phyloP scores from a whole-genome alignment of 1,140 invertebrate species.

The Amyelois transitella region DNA sequence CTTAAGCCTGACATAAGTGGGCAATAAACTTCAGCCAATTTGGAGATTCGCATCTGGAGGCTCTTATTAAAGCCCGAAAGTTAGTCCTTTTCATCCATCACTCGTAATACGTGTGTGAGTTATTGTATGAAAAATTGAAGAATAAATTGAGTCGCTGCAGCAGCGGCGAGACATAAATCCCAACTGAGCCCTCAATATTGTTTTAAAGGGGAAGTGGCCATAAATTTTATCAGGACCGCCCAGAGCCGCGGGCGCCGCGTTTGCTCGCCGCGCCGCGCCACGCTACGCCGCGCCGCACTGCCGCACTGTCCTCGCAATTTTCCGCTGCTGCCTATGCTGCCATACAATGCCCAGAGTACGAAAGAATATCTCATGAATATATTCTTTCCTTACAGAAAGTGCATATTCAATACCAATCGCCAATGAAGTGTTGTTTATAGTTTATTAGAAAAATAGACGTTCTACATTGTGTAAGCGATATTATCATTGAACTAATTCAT shows the following conservation, averaged over 20 bases:
- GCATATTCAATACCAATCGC: too few species aligned
- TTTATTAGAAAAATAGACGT: too few species aligned
- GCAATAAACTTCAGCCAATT: constrained; percentile 74
- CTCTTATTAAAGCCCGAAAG: constrained; percentile 74
- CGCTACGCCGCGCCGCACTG: constrained; percentile 20
- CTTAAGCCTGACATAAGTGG: constrained; percentile 74
- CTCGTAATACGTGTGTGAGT: constrained; percentile 74
- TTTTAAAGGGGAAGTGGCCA: constrained; percentile 75
- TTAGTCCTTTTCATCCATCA: constrained; percentile 75
- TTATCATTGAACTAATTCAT: too few species aligned
- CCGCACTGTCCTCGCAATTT: constrained; percentile 56
- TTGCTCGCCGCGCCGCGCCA: constrained; percentile 26
- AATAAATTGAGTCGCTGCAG: constrained; percentile 74
- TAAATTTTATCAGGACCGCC: constrained; percentile 74
- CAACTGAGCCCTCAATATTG: constrained; percentile 74
- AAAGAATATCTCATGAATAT: background rate
- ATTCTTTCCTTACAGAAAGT: too few species aligned
- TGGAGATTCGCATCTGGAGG: constrained; percentile 74
- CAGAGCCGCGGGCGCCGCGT: constrained; percentile 46
- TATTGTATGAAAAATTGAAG: constrained; percentile 75
- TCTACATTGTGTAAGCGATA: too few species aligned
- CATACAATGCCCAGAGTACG: background rate
- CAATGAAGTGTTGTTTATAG: too few species aligned
- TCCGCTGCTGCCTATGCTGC: constrained; percentile 44
- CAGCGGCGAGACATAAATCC: constrained; percentile 73